Evolutionary conservation across 2,113 vertebrate genomes (phyloP).

Genomic region (Electrona antarctica): DNA sequence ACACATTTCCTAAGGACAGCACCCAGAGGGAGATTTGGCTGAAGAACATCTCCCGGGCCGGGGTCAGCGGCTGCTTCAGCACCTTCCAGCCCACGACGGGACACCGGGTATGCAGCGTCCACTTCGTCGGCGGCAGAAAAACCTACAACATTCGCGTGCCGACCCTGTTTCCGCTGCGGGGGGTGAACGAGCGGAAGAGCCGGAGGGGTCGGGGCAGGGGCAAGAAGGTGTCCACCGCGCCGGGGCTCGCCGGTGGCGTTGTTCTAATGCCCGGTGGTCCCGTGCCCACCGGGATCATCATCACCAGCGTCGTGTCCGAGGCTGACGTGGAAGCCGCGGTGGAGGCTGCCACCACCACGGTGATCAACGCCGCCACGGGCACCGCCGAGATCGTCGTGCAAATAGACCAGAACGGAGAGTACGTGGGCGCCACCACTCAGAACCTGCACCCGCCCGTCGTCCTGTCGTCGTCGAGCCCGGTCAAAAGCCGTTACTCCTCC

Average conservation of each 20-base stretch:
- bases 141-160: slow-evolving; percentile 94
- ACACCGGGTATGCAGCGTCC: slow-evolving; percentile 94
- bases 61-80: slow-evolving; percentile 96
- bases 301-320: slow-evolving; percentile 60
- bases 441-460: slow-evolving; percentile 84
- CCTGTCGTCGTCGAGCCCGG: slow-evolving; percentile 27
- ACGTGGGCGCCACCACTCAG: slow-evolving; percentile 81
- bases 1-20: slow-evolving; percentile 95
- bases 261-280: slow-evolving; percentile 17
- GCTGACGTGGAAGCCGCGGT: slow-evolving; percentile 17
- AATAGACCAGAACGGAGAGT: slow-evolving; percentile 79
- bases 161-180: slow-evolving; percentile 91
- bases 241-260: too few species aligned
- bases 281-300: slow-evolving; percentile 62
- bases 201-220: slow-evolving; percentile 75
- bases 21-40: slow-evolving; percentile 92
- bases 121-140: slow-evolving; percentile 95
- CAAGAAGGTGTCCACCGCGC: slow-evolving; percentile 64
- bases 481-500: slow-evolving; percentile 57
- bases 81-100: slow-evolving; percentile 97
- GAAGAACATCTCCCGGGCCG: slow-evolving; percentile 95
- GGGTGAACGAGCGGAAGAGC: slow-evolving; percentile 90
- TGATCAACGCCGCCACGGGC: slow-evolving; percentile 63
- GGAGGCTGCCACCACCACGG: slow-evolving; percentile 26
- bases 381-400: slow-evolving; percentile 73